Evolutionary conservation across 92 coral and sea anemone genomes (phyloP), one percentile per base, ranked within the genome.

Genomic region (Montipora capitata): DNA sequence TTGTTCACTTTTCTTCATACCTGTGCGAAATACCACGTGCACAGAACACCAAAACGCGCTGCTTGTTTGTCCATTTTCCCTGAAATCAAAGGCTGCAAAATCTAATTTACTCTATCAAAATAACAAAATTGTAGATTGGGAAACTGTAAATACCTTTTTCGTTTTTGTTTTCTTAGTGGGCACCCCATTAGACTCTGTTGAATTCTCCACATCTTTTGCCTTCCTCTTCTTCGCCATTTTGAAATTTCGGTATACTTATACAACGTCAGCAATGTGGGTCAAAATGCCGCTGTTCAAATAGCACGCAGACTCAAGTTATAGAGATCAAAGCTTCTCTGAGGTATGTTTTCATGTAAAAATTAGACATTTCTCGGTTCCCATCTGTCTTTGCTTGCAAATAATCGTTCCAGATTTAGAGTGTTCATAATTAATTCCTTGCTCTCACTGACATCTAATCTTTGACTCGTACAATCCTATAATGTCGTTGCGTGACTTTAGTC

Each of bases 21-120:
- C 99, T 96, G 96, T 93, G 94, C 2, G 98, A 90, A 62, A 97
- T 97, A 72, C 99, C 99, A 94, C 99, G 98, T 88, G 98, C 93
- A 56, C 97, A 96, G 63, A 97, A 97, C 65, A 97, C 96, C 2
- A 97, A 83, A 10, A 97, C 99, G 41, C 99, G 94, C 69, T 97
- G 98, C 87, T 97, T 97, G 93, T 97, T 97, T 44, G 96, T 91
- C 98, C 96, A 97, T 71, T 97, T 97, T 45, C 83, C 93, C 94
- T 95, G 90, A 13, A 65, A 67, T 43, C 39, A 61, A 48, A 15
- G 15, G 39, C 1, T n/a, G 1, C 9, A 64, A 66, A 89, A 14
- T 69, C 48, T 1, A 38, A 59, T 82, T 76, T 35, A 1, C 3
- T 40, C 17, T 0, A 10, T 7, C 5, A 16, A 11, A 80, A 42